A percentile compares a stretch with the other conserved stretches of the same genome.
Evolutionary conservation across 92 coral and sea anemone genomes (phyloP).

Genomic region (Actinernus sp.): DNA sequence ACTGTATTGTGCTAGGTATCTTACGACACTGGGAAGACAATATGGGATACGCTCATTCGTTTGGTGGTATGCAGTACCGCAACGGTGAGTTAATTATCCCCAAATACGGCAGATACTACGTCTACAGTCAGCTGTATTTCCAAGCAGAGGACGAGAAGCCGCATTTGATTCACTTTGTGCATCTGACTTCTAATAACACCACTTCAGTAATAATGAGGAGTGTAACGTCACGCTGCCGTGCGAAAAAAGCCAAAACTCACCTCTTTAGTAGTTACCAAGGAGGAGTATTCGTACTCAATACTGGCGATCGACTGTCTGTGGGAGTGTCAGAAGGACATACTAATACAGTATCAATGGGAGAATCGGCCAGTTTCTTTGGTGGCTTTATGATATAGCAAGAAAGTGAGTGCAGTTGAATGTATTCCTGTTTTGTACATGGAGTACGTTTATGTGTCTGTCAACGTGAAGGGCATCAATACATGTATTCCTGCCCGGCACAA

Average conservation of each 20-base stretch:
- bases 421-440: too few species aligned
- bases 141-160: conserved; percentile 56
- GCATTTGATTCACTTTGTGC: conserved; percentile 78
- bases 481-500: too few species aligned
- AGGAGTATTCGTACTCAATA: conserved; percentile 68
- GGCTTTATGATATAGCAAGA: conserved; percentile 74
- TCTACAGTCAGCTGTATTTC: conserved; percentile 89
- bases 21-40: conserved; percentile 70
- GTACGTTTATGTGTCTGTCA: too few species aligned
- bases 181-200: conserved; percentile 65
- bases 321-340: conserved; percentile 69
- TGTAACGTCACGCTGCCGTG: conserved; percentile 70
- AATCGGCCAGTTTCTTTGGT: conserved; percentile 89
- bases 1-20: conserved; percentile 48
- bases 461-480: too few species aligned
- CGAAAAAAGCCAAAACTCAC: conserved; percentile 49
- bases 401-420: neutral
- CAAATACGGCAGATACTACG: conserved; percentile 70
- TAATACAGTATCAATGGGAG: conserved; percentile 48
- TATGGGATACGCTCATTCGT: conserved; percentile 67
- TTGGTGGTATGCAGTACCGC: conserved; percentile 77
- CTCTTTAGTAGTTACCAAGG: conserved; percentile 91
- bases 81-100: conserved; percentile 81
- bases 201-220: conserved; percentile 81
- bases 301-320: conserved; percentile 68